Evolutionary conservation across 1,140 invertebrate genomes (phyloP), one percentile per base, ranked within the genome.

Genomic region (Copidosoma floridanum): DNA sequence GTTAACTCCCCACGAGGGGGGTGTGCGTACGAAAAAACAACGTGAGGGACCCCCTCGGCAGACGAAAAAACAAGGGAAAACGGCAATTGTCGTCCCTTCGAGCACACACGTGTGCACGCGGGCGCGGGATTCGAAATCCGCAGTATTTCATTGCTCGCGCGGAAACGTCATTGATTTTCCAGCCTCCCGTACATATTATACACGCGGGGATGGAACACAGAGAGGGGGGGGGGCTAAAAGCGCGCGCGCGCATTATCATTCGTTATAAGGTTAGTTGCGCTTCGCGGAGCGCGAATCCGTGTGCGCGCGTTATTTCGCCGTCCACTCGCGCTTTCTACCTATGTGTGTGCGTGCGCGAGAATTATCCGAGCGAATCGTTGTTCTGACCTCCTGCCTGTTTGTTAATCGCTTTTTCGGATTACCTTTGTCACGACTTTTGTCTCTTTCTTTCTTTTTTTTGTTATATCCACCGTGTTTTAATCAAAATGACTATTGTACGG

Each of bases 231-330:
- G 12, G 38, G 20, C 48, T 46, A 52, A 52, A 59, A 59, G 38
- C 40, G 27, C 43, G 53, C 62, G 61, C 66, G 58, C 50, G 65
- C 57, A 65, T 70, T 68, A 68, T 67, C 66, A 68, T 66, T 65
- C 63, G 68, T 63, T 66, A 66, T 63, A 58, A 69, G 18, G 51
- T 59, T 64, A 61, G 65, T 66, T 44, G 68, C 59, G 68, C 61
- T 68, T 47, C 60, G 50, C 20, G 57, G 66, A 55, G 61, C 63
- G 54, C 60, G 61, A 48, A 59, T n/a, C n/a, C 57, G 47, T 53
- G 48, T 51, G 61, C 47, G 50, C 57, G 52, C 43, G 35, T 53
- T 47, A 60, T 60, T 60, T 46, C 6, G 26, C 6, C n/a, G 38
- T 14, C n/a, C n/a, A n/a, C n/a, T n/a, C n/a, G n/a, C n/a, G n/a